These are phyloP conservation scores for Tretioscincus oriximinensis DNA, from an alignment of 2,113 vertebrate genomes.

Conservation along the genomic window DNA sequence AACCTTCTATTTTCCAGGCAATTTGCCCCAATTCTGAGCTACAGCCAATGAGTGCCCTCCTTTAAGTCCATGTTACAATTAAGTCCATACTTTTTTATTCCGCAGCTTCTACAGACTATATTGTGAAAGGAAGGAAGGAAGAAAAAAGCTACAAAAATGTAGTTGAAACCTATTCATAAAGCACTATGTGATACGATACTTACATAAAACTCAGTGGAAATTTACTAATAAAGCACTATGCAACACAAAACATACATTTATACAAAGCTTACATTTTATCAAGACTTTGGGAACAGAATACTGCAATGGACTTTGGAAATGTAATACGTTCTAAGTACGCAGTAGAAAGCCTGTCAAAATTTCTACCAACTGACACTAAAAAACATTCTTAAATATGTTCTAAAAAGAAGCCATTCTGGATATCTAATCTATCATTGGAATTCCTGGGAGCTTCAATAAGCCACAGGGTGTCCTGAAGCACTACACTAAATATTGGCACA, in stretches of 20 bases:
- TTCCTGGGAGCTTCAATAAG: conserved; percentile 26
- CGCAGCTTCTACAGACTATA: not conserved
- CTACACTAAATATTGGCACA: conserved; percentile 13
- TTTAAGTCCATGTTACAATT: not conserved
- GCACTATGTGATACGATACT: not conserved
- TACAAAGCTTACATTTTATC: conserved; percentile 13
- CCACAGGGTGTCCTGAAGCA: conserved; percentile 13
- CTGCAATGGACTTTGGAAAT: conserved; percentile 21
- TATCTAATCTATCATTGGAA: not conserved
- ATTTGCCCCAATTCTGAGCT: too few species aligned
- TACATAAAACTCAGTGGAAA: not conserved
- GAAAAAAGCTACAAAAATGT: not conserved
- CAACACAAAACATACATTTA: not conserved
- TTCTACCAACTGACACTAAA: not conserved
- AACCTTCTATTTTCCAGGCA: too few species aligned
- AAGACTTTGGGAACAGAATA: not conserved
- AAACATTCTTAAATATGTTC: conserved; percentile 9
- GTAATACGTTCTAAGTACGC: conserved; percentile 42
- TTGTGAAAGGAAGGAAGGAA: not conserved
- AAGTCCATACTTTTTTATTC: not conserved
- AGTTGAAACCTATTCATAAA: not conserved
- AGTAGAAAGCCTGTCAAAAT: conserved; percentile 15
- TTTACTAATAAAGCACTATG: not conserved
- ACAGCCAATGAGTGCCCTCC: conserved; percentile 25
- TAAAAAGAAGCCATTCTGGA: not conserved